Evolutionary conservation across 2,797 vertebrate species (phyloP).

Genomic region (Coreius guichenoti): DNA sequence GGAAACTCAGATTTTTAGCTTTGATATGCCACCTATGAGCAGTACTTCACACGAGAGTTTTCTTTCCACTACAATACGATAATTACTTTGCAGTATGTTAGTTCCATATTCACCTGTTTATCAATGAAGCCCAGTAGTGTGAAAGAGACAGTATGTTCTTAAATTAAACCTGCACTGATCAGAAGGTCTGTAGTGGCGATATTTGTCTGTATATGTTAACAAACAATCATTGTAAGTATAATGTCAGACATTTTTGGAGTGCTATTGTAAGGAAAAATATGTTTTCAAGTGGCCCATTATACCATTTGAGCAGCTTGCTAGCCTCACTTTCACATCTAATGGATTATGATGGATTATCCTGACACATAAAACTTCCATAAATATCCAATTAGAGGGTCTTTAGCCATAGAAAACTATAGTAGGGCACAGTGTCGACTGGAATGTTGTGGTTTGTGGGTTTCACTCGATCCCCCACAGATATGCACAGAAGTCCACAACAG

Average conservation of each 20-base stretch:
- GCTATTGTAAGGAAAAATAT: not conserved
- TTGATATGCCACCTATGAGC: not conserved
- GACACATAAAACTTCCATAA: constrained; percentile 1
- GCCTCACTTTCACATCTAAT: constrained; percentile 2
- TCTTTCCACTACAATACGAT: not conserved
- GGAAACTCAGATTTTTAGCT: constrained; percentile 12
- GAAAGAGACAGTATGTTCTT: not conserved
- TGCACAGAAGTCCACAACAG: constrained; percentile 7
- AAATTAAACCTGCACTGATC: not conserved
- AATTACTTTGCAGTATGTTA: constrained; percentile 12
- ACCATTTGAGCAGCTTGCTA: not conserved
- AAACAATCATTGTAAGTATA: not conserved
- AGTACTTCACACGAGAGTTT: not conserved
- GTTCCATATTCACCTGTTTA: not conserved
- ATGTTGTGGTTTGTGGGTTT: constrained; percentile 47
- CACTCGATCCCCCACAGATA: constrained; percentile 36
- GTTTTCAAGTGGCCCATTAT: not conserved
- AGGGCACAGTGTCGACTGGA: not conserved
- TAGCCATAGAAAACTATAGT: constrained; percentile 2
- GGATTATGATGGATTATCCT: constrained; percentile 2
- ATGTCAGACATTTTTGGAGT: not conserved
- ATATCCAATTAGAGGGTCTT: constrained; percentile 10
- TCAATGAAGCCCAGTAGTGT: not conserved
- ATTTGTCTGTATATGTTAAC: not conserved
- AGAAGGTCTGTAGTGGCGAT: not conserved